Evolutionary conservation across 1,140 invertebrate species (phyloP), one percentile per base, ranked within the genome.

Genomic region (Drosophila lowei): DNA sequence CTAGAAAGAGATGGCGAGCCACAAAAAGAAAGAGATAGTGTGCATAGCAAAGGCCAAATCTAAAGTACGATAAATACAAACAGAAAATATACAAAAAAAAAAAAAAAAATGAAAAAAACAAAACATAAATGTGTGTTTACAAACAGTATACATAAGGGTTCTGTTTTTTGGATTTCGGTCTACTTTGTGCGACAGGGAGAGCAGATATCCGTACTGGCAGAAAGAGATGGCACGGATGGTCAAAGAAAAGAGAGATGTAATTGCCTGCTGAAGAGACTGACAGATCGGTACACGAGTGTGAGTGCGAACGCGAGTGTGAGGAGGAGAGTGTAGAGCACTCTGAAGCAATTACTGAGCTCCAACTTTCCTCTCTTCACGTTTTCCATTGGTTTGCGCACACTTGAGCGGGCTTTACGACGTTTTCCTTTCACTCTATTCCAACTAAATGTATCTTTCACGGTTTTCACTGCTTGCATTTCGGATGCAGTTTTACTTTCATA

Each of bases 11-110:
- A 2, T 28, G 8, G 15, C 47, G 8, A 11, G 1, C 21, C 15
- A 4, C 28, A 43, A 5, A 28, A 7, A 62, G 50, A 48, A 18
- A 38, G 70, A 54, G 54, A 11, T 1, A 61, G 58, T 66, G 52
- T 47, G 68, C 60, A 66, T 16, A 47, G 72, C 76, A 79, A 64
- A 67, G 81, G 81, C 81, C 81, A 85, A 85, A 85, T 85, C 81
- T 86, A 60, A 79, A 80, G 63, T 76, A 85, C 74, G 72, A 84
- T 83, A 81, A 78, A 81, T 74, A 58, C 59, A 54, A 70, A 67
- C 30, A 34, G 56, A 67, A 49, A 64, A 13, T 11, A 38, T 38
- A 13, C 8, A 58, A 58, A 16, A 34, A 47, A 46, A 46, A 8
- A 30, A 11, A 57, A 6, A 44, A 3, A 54, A 53, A 55, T 21